Conservation (phyloP, 2,113 vertebrate species). For the Oophaga pumilio region DNA sequence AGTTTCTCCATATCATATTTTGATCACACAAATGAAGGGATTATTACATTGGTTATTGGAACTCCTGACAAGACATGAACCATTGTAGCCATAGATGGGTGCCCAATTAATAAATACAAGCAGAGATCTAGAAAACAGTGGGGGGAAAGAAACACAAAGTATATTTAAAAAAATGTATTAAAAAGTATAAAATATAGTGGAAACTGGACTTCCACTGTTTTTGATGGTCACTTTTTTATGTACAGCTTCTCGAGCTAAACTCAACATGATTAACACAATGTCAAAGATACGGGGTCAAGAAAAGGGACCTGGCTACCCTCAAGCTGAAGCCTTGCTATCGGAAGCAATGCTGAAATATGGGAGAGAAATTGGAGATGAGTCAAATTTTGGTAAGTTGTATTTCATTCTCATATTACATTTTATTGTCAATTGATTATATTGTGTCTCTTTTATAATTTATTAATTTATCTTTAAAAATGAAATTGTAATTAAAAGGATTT, state of each 20-base stretch:
- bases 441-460: background rate
- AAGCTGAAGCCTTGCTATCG: conserved; percentile 88
- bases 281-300: conserved; percentile 98
- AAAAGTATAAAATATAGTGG: too few relatives aligned
- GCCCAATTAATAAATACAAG: background rate
- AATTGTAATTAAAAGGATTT: too few relatives aligned
- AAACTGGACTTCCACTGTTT: background rate
- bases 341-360: conserved; percentile 96
- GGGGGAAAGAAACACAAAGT: too few relatives aligned
- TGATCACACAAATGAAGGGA: background rate
- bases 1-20: background rate
- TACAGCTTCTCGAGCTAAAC: conserved; percentile 94
- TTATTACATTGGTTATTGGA: background rate
- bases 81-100: background rate
- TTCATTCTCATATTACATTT: background rate
- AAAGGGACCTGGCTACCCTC: conserved; percentile 93
- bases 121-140: background rate
- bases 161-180: too few relatives aligned
- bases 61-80: background rate
- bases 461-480: background rate
- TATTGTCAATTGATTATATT: background rate
- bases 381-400: conserved; percentile 86
- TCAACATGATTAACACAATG: conserved; percentile 99
- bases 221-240: conserved; percentile 31
- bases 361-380: conserved; percentile 93